Percentiles rank a stretch among this genome's conserved stretches.
Evolutionary conservation across 2,888 invertebrate genomes (phyloP).

Genomic region (Ganaspis brasiliensis): DNA sequence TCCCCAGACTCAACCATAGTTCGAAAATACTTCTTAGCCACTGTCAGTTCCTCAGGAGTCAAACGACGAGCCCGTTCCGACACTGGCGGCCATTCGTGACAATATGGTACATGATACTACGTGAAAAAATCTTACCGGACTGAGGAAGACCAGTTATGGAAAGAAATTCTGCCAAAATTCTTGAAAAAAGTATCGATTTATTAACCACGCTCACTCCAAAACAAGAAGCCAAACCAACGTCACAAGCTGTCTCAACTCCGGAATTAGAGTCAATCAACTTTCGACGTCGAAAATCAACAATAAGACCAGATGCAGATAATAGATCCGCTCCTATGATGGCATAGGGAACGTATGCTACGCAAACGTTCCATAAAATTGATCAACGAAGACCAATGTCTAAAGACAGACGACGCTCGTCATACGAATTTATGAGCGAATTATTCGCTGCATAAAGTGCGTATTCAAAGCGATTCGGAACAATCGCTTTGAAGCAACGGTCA

Average conservation of each 20-base stretch:
- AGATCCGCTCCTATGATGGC: background rate
- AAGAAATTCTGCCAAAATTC: slow-evolving; percentile 20
- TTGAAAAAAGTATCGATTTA: background rate
- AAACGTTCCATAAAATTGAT: slow-evolving; percentile 46
- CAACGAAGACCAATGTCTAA: slow-evolving; percentile 52
- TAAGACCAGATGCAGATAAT: slow-evolving; percentile 23
- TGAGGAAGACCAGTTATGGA: background rate
- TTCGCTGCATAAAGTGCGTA: background rate
- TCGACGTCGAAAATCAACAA: slow-evolving; percentile 35
- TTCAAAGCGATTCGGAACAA: background rate
- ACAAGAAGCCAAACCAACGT: background rate
- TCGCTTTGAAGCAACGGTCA: too few relatives aligned
- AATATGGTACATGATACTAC: slow-evolving; percentile 65
- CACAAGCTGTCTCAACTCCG: background rate
- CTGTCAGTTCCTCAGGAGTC: background rate
- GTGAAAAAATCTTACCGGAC: background rate
- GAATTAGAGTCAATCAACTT: slow-evolving; percentile 16
- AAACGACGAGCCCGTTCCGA: background rate
- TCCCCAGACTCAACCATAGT: too few relatives aligned
- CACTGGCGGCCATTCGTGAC: slow-evolving; percentile 69
- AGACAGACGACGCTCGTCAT: background rate
- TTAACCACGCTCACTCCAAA: background rate
- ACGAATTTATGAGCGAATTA: background rate
- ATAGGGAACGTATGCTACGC: slow-evolving; percentile 47
- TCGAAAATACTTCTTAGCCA: background rate